Percentiles rank a stretch among this genome's conserved stretches.
Evolutionary conservation across 2,888 invertebrate genomes (phyloP).

Genomic region (Drosophila prolongata): DNA sequence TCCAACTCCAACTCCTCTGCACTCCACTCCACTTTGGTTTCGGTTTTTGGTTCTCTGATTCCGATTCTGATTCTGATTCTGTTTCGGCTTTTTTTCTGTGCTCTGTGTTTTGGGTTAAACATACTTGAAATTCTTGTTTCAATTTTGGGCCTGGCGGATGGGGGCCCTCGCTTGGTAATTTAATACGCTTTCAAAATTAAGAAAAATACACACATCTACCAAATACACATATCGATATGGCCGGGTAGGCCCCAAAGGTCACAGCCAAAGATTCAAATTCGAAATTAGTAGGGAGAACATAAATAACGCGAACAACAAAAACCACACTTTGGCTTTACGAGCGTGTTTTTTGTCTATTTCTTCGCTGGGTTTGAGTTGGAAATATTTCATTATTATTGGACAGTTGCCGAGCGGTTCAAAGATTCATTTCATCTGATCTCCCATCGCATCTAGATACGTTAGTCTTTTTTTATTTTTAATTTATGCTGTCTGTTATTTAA

Average conservation of each 20-base stretch:
- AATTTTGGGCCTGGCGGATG: constrained; percentile 44
- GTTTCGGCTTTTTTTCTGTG: constrained; percentile 12
- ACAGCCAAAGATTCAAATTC: constrained; percentile 74
- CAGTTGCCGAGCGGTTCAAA: constrained; percentile 66
- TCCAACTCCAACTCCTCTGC: constrained; percentile 16
- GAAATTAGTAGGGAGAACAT: constrained; percentile 73
- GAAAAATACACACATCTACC: constrained; percentile 52
- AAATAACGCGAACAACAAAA: constrained; percentile 49
- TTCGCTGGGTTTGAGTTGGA: constrained; percentile 34
- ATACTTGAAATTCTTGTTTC: constrained; percentile 81
- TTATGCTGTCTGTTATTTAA: constrained; percentile 67
- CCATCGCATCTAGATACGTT: constrained; percentile 28
- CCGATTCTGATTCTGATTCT: constrained; percentile 1
- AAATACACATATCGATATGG: constrained; percentile 47
- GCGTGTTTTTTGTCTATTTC: constrained; percentile 36
- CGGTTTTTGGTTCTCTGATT: constrained; percentile 23
- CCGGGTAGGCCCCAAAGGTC: constrained; percentile 70
- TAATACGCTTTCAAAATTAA: constrained; percentile 81
- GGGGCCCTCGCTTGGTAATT: constrained; percentile 64
- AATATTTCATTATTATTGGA: constrained; percentile 82
- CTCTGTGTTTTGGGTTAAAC: constrained; percentile 76
- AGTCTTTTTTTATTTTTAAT: constrained; percentile 48
- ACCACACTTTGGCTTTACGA: constrained; percentile 26
- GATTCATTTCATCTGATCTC: constrained; percentile 63
- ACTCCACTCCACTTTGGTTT: constrained; percentile 17